A percentile compares a stretch with the other conserved stretches of the same genome.
Evolutionary conservation across 2,113 vertebrate genomes (phyloP).

Genomic region (Cynoglossus semilaevis): DNA sequence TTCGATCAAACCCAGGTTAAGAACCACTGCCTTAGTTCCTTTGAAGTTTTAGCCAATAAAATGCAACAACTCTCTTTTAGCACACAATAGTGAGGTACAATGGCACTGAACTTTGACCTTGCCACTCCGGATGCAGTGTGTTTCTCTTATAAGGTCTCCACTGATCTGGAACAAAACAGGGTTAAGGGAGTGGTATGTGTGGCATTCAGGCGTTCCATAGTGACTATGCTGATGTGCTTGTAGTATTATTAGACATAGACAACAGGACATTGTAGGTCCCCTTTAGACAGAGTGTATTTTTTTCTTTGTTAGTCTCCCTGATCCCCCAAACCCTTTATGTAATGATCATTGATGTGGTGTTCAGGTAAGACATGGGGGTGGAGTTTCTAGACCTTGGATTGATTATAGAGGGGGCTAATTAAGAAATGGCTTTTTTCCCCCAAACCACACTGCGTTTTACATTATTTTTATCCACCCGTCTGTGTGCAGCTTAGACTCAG

Average conservation of each 20-base stretch:
- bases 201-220: conserved; percentile 82
- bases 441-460: no score
- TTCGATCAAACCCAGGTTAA: no score
- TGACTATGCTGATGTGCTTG: conserved; percentile 83
- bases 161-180: conserved; percentile 89
- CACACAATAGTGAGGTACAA: conserved; percentile 53
- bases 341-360: conserved; percentile 74
- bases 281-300: conserved; percentile 74
- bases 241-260: conserved; percentile 74
- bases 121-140: conserved; percentile 70
- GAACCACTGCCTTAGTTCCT: no score
- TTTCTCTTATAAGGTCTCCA: conserved; percentile 82
- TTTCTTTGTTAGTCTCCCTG: conserved; percentile 46
- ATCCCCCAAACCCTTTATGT: conserved; percentile 5
- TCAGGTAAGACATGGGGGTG: conserved; percentile 69
- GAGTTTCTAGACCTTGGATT: no score
- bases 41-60: conserved; percentile 46
- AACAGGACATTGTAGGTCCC: conserved; percentile 82
- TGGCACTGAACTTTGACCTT: conserved; percentile 45
- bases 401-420: conserved; percentile 5
- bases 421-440: background rate
- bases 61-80: conserved; percentile 62
- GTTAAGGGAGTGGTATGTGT: conserved; percentile 88
- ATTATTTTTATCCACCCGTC: conserved; percentile 1
- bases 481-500: conserved; percentile 26